Base-by-base conservation (phyloP, 2,797 vertebrate species). In the Peromyscus attwateri region DNA sequence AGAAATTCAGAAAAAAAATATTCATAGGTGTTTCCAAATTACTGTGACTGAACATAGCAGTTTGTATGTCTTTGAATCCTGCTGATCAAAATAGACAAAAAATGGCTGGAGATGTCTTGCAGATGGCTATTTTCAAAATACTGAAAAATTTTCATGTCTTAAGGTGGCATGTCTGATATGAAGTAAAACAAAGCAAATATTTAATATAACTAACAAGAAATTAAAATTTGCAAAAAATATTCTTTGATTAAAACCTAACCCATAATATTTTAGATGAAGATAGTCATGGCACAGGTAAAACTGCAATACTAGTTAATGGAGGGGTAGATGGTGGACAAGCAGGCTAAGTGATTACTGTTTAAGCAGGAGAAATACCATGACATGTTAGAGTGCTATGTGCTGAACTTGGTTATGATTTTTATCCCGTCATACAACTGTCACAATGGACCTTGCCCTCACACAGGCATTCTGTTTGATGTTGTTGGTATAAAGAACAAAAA, bases 41-140 rank as follows among this genome's bases (percentile, higher is more conserved):
- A 94, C 68, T 70, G 16, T 70, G 70, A 14, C 13, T 89, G 29
- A 87, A 49, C 25, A 71, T 4, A 52, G 27, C 29, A 55, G 17
- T 81, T 71, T 76, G 5, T 55, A 87, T 96, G 3, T 57, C 76
- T 7, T 96, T 92, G 29, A n/a, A 34, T 76, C 9, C 52, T 94
- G 27, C 4, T 95, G 34, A 87, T 57, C 6, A 31, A 17, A 6
- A 75, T 5, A n/a, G 13, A 4, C 17, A 17, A 55, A 46, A 94
- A 80, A 68, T 77, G 25, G 7, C 60, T 71, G 6, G 19, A 85
- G 17, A 84, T 68, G 13, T 91, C 29, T 80, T 71, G 13, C 14
- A 79, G 8, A 40, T 14, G 4, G 0, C 0, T 11, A 0, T 77
- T 92, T 49, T 71, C 17, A 91, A 95, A 82, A 68, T 95, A 13